Evolutionary conservation across 2,797 vertebrate genomes (phyloP), one percentile per base, ranked within the genome.

Genomic region (Gallinago stenura): DNA sequence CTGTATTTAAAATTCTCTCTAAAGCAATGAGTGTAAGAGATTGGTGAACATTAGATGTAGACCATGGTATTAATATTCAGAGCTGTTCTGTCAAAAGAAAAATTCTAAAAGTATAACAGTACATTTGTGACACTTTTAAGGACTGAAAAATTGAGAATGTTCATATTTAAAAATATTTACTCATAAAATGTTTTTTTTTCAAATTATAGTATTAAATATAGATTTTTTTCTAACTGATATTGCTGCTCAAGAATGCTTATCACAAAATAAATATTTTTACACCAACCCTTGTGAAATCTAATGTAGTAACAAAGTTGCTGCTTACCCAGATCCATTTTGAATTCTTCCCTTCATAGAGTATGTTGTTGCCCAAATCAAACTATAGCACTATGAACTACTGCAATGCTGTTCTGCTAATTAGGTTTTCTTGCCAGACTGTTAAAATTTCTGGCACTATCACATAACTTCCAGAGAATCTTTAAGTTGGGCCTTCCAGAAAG

Each of bases 1-100:
- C 89, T 88, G n/a, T 96, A 73, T 94, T 96, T 95, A 93, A 97
- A 97, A 90, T 92, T 96, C 30, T 93, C 69, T 93, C 85, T 90
- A 89, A 97, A 97, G 54, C 45, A 94, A 83, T 68, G 75, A 92
- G 76, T 92, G 26, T 79, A 77, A 89, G 60, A 93, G 16, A 56
- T 83, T 65, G 39, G 33, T 69, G 80, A 96, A 33, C 4, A 31
- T 78, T 54, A 84, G 43, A 58, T 85, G 30, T 73, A 69, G 51
- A 26, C 48, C 19, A 64, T 61, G 79, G n/a, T 96, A 83, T 76
- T 56, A 93, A 50, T 72, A 71, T 90, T 37, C 35, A 73, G 24
- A 61, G 13, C 35, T 54, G 9, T 62, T 92, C 88, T 73, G 80
- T 62, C 37, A 13, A 69, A 73, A 22, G 48, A 71, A 50, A 65